Conservation (phyloP, 2,113 vertebrate species). For the Lonchura striata region DNA sequence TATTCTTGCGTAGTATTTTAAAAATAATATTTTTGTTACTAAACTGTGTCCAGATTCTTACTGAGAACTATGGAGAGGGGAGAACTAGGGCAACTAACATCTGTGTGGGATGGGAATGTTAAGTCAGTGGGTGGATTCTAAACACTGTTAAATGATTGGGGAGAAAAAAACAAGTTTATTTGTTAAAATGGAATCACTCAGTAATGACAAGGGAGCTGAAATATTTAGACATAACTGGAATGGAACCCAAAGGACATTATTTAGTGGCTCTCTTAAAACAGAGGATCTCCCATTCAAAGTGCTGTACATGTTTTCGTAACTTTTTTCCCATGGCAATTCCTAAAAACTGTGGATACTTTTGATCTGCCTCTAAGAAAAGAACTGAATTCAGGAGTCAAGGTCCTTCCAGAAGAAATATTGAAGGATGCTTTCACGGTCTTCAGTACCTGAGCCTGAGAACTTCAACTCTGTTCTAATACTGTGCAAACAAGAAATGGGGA, state of each 20-base stretch:
- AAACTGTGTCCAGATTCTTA: conserved; percentile 25
- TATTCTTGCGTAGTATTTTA: not conserved
- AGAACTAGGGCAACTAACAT: conserved; percentile 70
- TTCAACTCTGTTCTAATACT: not conserved
- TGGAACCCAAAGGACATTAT: conserved; percentile 65
- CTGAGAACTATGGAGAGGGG: conserved; percentile 1
- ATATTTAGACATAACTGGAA: conserved; percentile 77
- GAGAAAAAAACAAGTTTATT: conserved; percentile 72
- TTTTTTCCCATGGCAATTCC: not conserved
- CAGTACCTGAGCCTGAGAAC: not conserved
- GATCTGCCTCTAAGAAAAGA: not conserved
- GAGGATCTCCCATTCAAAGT: conserved; percentile 43
- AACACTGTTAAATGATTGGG: conserved; percentile 70
- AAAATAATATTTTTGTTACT: not conserved
- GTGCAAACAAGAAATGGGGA: not conserved
- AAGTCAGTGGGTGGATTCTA: conserved; percentile 74
- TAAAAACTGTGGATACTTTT: not conserved
- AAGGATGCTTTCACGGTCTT: not conserved
- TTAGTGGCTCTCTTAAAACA: conserved; percentile 59
- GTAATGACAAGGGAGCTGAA: conserved; percentile 78
- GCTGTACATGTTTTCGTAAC: conserved; percentile 33
- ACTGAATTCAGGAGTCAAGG: not conserved
- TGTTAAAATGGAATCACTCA: conserved; percentile 80
- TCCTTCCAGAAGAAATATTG: not conserved
- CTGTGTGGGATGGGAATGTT: conserved; percentile 80